Evolutionary conservation across 2,797 vertebrate genomes (phyloP).

Genomic region (Chelmon rostratus): DNA sequence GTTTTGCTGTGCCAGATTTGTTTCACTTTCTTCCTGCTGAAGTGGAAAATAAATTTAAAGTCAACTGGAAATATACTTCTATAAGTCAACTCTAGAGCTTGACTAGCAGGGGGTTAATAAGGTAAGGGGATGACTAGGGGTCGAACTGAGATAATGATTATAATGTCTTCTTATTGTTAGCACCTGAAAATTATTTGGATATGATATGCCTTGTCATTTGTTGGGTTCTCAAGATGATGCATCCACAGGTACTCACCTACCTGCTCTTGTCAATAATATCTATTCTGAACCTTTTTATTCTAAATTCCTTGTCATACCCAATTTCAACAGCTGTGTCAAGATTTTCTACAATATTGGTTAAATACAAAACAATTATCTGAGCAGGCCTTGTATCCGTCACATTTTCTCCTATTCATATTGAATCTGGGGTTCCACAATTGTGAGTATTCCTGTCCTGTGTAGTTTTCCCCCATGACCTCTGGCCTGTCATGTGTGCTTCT

Average conservation of each 20-base stretch:
- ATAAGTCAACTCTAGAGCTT: neutral
- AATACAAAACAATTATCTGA: neutral
- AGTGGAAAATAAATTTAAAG: neutral
- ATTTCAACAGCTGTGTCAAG: neutral
- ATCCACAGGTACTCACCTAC: neutral
- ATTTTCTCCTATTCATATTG: neutral
- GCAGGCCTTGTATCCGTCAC: neutral
- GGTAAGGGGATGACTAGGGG: neutral
- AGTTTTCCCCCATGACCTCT: slow-evolving; percentile 33
- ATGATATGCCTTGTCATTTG: neutral
- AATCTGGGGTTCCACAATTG: slow-evolving; percentile 24
- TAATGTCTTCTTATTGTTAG: neutral
- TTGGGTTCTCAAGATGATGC: neutral
- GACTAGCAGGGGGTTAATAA: neutral
- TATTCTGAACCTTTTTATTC: neutral
- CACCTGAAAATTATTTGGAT: neutral
- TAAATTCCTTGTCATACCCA: slow-evolving; percentile 2
- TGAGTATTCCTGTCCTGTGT: slow-evolving; percentile 26
- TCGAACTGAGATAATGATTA: neutral
- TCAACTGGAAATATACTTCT: neutral
- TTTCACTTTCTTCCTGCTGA: neutral
- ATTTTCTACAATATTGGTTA: neutral
- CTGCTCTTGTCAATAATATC: neutral
- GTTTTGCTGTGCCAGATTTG: neutral
- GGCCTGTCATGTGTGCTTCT: slow-evolving; percentile 41